Evolutionary conservation across 1,140 invertebrate species (phyloP), one percentile per base, ranked within the genome.

Genomic region (Nilaparvata lugens): DNA sequence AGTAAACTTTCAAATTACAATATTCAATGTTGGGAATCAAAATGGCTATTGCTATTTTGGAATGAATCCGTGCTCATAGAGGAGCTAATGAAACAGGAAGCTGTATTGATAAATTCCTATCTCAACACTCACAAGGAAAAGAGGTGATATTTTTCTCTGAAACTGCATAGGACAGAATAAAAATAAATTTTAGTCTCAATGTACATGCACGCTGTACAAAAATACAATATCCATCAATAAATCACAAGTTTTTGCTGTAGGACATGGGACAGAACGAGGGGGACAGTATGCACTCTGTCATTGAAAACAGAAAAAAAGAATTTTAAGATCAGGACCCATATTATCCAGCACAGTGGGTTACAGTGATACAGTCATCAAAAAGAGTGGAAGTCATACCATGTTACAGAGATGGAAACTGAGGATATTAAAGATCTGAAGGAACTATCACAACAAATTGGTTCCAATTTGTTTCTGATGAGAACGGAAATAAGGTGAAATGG

Each of bases 81-180:
- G 73, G 71, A 5, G 68, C 72, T n/a, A 74, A 71, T 52, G 73
- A 75, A 67, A 76, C 77, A 61, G 71, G 70, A 14, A 66, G 68
- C 2, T 74, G 72, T 55, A 31, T 78, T 56, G 67, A 62, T 13
- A 54, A 69, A 63, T 72, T 63, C 66, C 68, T 71, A 35, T 35
- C 31, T 35, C 31, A 35, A 28, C 58, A 59, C 24, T 52, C 52
- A 40, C 25, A 35, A 35, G 31, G 31, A 35, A 35, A 35, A 7
- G 62, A 72, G 16, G 58, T 71, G 1, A 55, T 73, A 52, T 72
- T 74, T 65, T 73, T 68, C 60, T 68, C 45, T 7, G 72, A 74
- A 73, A 74, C 58, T 74, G 69, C 54, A 67, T 66, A 42, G 71
- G 68, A 4, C 72, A 74, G 56, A 69, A 74, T 53, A 74, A 72